phyloP scores from a whole-genome alignment of 2,888 invertebrate genomes.

The Dexiosoma caninum region DNA sequence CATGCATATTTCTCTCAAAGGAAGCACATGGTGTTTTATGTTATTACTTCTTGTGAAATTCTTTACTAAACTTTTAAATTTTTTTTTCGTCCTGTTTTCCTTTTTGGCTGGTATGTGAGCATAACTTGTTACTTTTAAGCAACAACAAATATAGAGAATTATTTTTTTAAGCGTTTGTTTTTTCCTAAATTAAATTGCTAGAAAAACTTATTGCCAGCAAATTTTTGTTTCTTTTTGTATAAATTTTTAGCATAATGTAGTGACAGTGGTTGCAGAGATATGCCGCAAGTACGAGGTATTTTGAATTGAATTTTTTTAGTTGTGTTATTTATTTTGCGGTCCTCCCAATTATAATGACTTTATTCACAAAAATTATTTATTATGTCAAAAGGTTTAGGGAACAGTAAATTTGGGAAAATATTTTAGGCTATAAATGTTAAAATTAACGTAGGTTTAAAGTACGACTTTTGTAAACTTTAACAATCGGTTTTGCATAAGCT shows the following conservation, averaged over 20 bases:
- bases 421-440: no score
- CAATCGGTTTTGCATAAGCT: no score
- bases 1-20: constrained; percentile 20
- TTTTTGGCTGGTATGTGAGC: constrained; percentile 15
- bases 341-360: no score
- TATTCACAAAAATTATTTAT: no score
- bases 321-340: no score
- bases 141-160: background rate
- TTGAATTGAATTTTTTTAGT: background rate
- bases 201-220: constrained; percentile 30
- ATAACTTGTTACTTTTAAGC: constrained; percentile 45
- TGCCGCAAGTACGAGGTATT: background rate
- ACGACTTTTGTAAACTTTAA: no score
- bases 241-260: constrained; percentile 33
- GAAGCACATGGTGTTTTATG: constrained; percentile 61
- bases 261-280: constrained; percentile 35
- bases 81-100: background rate
- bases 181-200: constrained; percentile 41
- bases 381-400: no score
- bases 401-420: no score
- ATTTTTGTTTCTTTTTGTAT: background rate
- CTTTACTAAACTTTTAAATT: no score
- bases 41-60: constrained; percentile 52
- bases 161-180: constrained; percentile 17
- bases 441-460: no score